Evolutionary conservation across 2,888 invertebrate species (phyloP).

Genomic region (Leucophenga maculata): DNA sequence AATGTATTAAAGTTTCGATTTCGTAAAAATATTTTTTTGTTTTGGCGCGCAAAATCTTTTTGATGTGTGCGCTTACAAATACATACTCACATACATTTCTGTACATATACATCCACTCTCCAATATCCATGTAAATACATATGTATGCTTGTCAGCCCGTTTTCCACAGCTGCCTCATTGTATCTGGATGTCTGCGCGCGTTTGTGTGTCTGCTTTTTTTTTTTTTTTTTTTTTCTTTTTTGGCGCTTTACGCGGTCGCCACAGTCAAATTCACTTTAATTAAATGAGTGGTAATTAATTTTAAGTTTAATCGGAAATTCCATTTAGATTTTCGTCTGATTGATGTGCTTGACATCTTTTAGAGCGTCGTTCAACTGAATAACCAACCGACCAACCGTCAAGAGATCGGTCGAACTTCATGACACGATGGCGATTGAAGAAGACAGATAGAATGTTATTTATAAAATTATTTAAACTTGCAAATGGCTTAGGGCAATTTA

Average conservation of each 20-base stretch:
- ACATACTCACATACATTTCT: slow-evolving; percentile 17
- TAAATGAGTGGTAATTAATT: slow-evolving; percentile 72
- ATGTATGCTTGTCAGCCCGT: not conserved
- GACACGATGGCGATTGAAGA: not conserved
- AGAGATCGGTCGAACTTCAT: slow-evolving; percentile 31
- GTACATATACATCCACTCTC: not conserved
- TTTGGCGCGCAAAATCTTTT: slow-evolving; percentile 45
- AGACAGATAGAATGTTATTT: not conserved
- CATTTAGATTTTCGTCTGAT: slow-evolving; percentile 68
- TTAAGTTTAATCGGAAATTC: slow-evolving; percentile 72
- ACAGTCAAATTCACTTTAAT: slow-evolving; percentile 70
- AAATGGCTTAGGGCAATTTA: not conserved
- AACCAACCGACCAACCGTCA: slow-evolving; percentile 34
- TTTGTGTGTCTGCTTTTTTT: too few species aligned
- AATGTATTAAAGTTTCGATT: not conserved
- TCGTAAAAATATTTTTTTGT: not conserved
- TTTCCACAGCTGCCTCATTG: not conserved
- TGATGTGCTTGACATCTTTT: slow-evolving; percentile 65
- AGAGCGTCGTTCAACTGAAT: slow-evolving; percentile 36
- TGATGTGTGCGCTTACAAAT: slow-evolving; percentile 38
- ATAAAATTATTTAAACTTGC: not conserved
- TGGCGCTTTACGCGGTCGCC: slow-evolving; percentile 43
- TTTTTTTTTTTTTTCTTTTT: too few species aligned
- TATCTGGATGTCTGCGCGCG: slow-evolving; percentile 23
- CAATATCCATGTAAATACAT: slow-evolving; percentile 13